Conservation (phyloP, 2,113 vertebrate genomes). For the Etheostoma cragini region DNA sequence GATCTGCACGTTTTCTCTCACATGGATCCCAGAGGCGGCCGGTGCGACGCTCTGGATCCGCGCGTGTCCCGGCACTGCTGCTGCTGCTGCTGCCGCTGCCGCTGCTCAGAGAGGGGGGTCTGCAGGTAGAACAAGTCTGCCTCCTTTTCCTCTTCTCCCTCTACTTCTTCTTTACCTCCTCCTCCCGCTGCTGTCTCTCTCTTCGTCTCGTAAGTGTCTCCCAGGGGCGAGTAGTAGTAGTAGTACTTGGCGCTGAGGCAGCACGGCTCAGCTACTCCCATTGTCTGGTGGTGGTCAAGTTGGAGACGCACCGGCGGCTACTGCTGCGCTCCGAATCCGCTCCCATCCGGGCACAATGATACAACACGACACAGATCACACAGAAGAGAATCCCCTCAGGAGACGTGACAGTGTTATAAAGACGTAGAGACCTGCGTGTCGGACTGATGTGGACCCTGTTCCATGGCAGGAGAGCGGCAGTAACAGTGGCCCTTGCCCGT, state of each 20-base stretch:
- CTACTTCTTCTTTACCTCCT: slow-evolving; percentile 64
- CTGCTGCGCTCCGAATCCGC: slow-evolving; percentile 62
- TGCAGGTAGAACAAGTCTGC: slow-evolving; percentile 78
- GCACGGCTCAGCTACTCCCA: slow-evolving; percentile 90
- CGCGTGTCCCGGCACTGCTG: slow-evolving; percentile 74
- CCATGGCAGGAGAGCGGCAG: slow-evolving; percentile 72
- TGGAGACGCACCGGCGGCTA: slow-evolving; percentile 79
- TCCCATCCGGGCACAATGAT: slow-evolving; percentile 43
- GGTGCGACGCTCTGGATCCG: slow-evolving; percentile 74
- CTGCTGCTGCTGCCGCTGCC: slow-evolving; percentile 35
- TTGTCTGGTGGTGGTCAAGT: slow-evolving; percentile 86
- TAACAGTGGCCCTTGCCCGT: slow-evolving; percentile 18
- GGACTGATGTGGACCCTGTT: slow-evolving; percentile 51
- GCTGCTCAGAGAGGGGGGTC: slow-evolving; percentile 70
- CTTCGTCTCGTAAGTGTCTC: slow-evolving; percentile 77
- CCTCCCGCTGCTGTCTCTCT: slow-evolving; percentile 28
- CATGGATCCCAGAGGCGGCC: slow-evolving; percentile 75
- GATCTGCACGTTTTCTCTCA: slow-evolving; percentile 70
- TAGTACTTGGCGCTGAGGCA: slow-evolving; percentile 84
- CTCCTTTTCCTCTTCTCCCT: slow-evolving; percentile 59
- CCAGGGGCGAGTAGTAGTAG: slow-evolving; percentile 82
- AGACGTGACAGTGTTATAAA: slow-evolving; percentile 24
- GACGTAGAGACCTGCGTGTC: background rate
- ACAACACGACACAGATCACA: slow-evolving; percentile 29
- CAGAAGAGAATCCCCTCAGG: slow-evolving; percentile 59